These are phyloP conservation scores for Drosophila cardini DNA, from an alignment of 1,140 invertebrate species.

Conservation along the genomic window DNA sequence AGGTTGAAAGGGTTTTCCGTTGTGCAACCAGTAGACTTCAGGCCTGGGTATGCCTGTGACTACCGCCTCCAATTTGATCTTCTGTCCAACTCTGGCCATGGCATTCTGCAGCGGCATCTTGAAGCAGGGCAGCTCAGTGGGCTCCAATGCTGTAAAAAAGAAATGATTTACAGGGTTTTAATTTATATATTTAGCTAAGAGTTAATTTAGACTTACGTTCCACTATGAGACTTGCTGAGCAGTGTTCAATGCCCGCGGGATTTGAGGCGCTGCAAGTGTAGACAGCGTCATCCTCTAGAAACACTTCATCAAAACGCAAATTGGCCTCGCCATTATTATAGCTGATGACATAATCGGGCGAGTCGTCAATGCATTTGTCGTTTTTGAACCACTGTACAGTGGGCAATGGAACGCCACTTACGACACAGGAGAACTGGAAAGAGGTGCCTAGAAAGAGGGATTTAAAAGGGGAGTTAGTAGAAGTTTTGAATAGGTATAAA, in stretches of 20 bases:
- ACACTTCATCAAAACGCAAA: slow-evolving; percentile 88
- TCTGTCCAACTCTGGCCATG: slow-evolving; percentile 88
- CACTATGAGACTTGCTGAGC: slow-evolving; percentile 90
- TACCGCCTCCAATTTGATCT: slow-evolving; percentile 89
- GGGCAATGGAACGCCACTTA: slow-evolving; percentile 91
- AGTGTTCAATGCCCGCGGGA: slow-evolving; percentile 89
- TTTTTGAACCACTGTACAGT: slow-evolving; percentile 92
- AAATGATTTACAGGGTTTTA: not conserved
- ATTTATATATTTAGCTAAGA: not conserved
- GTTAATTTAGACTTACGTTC: slow-evolving; percentile 86
- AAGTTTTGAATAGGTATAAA: not conserved
- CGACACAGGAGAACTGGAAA: slow-evolving; percentile 89
- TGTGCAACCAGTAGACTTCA: slow-evolving; percentile 88
- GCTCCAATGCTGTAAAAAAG: slow-evolving; percentile 86
- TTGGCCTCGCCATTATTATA: slow-evolving; percentile 91
- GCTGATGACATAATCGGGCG: slow-evolving; percentile 86
- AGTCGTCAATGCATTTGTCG: slow-evolving; percentile 87
- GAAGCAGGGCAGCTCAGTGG: slow-evolving; percentile 88
- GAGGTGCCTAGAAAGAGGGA: slow-evolving; percentile 78
- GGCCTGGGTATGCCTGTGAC: slow-evolving; percentile 91
- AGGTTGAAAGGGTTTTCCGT: slow-evolving; percentile 86
- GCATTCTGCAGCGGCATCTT: slow-evolving; percentile 88
- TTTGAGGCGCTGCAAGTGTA: slow-evolving; percentile 91
- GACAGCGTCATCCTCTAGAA: slow-evolving; percentile 87
- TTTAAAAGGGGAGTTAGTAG: too few relatives aligned